A percentile compares a stretch with the other conserved stretches of the same genome.
These are phyloP conservation scores for Asobara japonica DNA, from an alignment of 1,140 invertebrate species.

Conservation along the genomic window DNA sequence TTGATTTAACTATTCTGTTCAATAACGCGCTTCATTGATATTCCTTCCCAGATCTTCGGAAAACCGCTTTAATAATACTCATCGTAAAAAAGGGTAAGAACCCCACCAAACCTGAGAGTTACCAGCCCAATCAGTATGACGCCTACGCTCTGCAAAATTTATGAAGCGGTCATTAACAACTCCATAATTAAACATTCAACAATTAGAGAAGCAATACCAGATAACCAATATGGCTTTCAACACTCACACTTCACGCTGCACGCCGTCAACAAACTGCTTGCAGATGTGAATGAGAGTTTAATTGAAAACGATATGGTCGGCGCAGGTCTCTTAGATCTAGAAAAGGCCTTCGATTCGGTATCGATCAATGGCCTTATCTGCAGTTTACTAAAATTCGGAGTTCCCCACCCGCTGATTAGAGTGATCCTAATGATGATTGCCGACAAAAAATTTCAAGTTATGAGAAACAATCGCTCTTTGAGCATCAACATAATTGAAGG, in stretches of 20 bases:
- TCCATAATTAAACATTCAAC: background rate
- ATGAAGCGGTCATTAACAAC: conserved; percentile 10
- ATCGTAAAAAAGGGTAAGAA: conserved; percentile 41
- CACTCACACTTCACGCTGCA: background rate
- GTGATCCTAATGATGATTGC: conserved; percentile 7
- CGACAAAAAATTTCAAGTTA: background rate
- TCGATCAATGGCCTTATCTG: background rate
- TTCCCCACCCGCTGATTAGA: conserved; percentile 34
- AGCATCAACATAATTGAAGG: background rate
- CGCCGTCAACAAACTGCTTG: background rate
- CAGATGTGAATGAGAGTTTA: background rate
- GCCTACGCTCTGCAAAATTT: conserved; percentile 8
- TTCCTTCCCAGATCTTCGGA: conserved; percentile 38
- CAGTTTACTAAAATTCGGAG: background rate
- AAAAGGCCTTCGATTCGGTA: conserved; percentile 14
- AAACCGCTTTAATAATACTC: conserved; percentile 38
- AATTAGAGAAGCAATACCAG: background rate
- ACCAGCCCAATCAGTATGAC: conserved; percentile 13
- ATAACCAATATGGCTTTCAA: conserved; percentile 9
- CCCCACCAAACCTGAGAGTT: background rate
- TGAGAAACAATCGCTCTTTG: background rate
- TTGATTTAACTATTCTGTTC: conserved; percentile 22
- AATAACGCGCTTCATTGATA: conserved; percentile 31
- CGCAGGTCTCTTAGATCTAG: background rate
- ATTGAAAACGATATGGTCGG: background rate